phyloP scores from a whole-genome alignment of 2,888 invertebrate genomes.

The Odontothrips loti region DNA sequence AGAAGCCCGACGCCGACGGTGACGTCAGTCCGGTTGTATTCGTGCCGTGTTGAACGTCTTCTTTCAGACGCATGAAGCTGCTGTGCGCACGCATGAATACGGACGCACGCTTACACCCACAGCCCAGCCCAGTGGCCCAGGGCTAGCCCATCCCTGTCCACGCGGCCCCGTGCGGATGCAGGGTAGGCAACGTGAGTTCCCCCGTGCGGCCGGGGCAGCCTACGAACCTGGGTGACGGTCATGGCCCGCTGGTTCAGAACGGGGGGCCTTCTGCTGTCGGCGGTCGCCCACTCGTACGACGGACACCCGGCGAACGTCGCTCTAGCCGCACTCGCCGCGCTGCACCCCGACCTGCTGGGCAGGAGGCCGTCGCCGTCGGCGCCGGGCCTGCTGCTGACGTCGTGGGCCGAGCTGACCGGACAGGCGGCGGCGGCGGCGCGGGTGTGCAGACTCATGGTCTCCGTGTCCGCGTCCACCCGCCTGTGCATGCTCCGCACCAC shows the following conservation, averaged over 20 bases:
- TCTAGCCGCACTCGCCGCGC: neutral
- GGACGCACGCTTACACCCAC: no score
- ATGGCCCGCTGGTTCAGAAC: constrained; percentile 38
- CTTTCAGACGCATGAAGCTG: no score
- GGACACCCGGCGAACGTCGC: neutral
- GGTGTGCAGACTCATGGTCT: neutral
- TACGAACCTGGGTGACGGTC: constrained; percentile 42
- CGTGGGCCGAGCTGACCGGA: neutral
- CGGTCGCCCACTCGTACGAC: neutral
- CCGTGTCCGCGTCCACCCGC: neutral
- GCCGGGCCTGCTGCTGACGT: neutral
- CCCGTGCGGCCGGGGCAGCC: no score
- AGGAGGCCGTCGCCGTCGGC: neutral
- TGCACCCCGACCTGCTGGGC: neutral
- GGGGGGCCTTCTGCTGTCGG: neutral
- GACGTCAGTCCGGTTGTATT: no score
- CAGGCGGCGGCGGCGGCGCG: neutral
- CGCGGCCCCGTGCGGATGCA: no score
- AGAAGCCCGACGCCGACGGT: no score
- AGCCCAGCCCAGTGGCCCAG: no score
- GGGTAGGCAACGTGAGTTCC: no score
- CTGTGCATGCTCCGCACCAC: neutral
- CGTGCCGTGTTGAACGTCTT: no score
- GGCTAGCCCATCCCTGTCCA: no score
- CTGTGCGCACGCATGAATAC: no score